Evolutionary conservation across 2,113 vertebrate genomes (phyloP).

Genomic region (Aptenodytes patagonicus): DNA sequence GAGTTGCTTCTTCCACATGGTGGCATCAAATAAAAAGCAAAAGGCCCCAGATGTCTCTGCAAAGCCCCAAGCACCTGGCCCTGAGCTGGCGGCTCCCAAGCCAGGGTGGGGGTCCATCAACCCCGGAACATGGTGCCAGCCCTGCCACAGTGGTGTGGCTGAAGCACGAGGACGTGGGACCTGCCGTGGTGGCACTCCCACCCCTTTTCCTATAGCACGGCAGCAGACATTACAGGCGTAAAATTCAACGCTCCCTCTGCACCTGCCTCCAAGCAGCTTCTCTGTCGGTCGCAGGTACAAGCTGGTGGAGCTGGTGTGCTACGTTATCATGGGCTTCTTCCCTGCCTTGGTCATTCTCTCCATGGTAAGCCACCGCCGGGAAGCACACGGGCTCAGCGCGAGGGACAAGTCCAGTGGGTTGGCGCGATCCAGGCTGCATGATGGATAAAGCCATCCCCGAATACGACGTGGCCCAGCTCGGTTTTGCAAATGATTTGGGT

Average conservation of each 20-base stretch:
- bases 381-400: rapidly evolving
- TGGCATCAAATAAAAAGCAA: constrained; percentile 54
- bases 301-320: constrained; percentile 88
- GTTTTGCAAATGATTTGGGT: background rate
- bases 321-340: constrained; percentile 85
- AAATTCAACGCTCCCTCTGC: background rate
- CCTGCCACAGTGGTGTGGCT: background rate
- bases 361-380: constrained; percentile 79
- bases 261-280: background rate
- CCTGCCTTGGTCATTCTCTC: constrained; percentile 91
- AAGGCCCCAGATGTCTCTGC: background rate
- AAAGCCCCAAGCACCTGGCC: rapidly evolving
- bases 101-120: background rate
- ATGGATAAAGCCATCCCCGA: background rate
- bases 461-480: rapidly evolving
- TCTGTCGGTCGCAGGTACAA: constrained; percentile 83
- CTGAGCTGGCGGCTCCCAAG: background rate
- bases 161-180: rapidly evolving
- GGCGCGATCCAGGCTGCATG: background rate
- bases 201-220: rapidly evolving
- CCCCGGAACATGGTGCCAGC: background rate
- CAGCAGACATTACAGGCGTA: rapidly evolving
- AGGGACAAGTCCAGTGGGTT: background rate
- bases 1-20: constrained; percentile 10
- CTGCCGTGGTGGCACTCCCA: background rate